Evolutionary conservation across 2,797 vertebrate species (phyloP), one percentile per base, ranked within the genome.

Genomic region (Sciurus carolinensis): DNA sequence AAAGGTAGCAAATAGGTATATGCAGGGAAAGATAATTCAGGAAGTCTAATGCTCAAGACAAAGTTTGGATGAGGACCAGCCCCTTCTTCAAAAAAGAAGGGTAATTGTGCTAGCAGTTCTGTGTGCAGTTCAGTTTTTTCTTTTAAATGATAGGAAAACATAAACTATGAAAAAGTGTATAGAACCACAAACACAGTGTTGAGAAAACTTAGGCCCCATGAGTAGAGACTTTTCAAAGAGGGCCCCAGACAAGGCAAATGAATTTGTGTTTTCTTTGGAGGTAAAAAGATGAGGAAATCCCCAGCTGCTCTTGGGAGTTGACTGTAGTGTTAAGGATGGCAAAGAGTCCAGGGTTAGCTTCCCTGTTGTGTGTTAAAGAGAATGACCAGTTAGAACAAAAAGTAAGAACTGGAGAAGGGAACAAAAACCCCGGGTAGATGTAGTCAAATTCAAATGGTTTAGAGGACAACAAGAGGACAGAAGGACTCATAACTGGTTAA

Each of bases 391-490:
- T 81, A 82, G n/a, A 64, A 76, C 13, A 20, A 69, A 82, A 79
- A 75, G 20, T 82, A 66, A 95, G 87, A 92, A 47, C 69, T 85
- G 77, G 44, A 75, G 24, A 85, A 75, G 54, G 7, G 9, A 90
- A 62, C 91, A 39, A 57, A 94, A 94, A 62, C 52, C 50, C 30
- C 52, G 76, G 11, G 28, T 85, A 62, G 7, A 52, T 15, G 3
- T 39, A 26, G 18, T 50, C 82, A 87, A 76, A 52, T 14, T 76
- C 69, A 64, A 5, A 59, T 76, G 14, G 2, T 72, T 90, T 91
- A 33, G 18, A 82, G 52, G 39, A 90, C 9, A n/a, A 0, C 26
- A 33, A 33, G 57, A 54, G 14, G 3, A 20, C 7, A 15, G 5
- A 64, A 64, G 42, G 2, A 52, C 44, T 84, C 52, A n/a, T 42